Conservation (phyloP, 2,888 invertebrate species). For the Drosophila mercatorum region DNA sequence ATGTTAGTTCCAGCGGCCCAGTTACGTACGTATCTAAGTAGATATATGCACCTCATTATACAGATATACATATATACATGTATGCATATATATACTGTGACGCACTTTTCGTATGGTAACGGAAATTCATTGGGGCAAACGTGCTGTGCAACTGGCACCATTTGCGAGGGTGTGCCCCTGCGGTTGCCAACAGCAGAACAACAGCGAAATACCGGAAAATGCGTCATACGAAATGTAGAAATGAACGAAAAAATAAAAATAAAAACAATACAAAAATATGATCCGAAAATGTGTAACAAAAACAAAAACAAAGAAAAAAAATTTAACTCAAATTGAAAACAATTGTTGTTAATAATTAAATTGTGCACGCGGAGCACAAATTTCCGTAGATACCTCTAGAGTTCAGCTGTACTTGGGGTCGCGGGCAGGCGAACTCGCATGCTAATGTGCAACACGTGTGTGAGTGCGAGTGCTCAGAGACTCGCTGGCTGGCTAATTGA, state of each 20-base stretch:
- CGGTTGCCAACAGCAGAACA: slow-evolving; percentile 37
- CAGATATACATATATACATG: not conserved
- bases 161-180: slow-evolving; percentile 19
- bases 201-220: slow-evolving; percentile 19
- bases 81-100: slow-evolving; percentile 19
- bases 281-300: not conserved
- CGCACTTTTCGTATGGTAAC: slow-evolving; percentile 30
- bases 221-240: slow-evolving; percentile 6
- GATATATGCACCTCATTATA: not conserved
- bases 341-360: slow-evolving; percentile 29
- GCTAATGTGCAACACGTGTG: slow-evolving; percentile 73
- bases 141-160: slow-evolving; percentile 24
- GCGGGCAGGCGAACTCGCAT: not conserved
- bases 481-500: slow-evolving; percentile 39
- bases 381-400: not conserved
- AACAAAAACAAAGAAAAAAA: not conserved
- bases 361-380: slow-evolving; percentile 22
- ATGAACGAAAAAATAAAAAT: not conserved
- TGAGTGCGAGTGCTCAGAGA: slow-evolving; percentile 34
- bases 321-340: slow-evolving; percentile 20
- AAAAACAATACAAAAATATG: not conserved
- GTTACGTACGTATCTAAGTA: slow-evolving; percentile 16
- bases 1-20: slow-evolving; percentile 5
- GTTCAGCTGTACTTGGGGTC: slow-evolving; percentile 1
- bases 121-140: slow-evolving; percentile 25